phyloP scores from a whole-genome alignment of 2,888 invertebrate genomes.

The Vandiemenella viatica region DNA sequence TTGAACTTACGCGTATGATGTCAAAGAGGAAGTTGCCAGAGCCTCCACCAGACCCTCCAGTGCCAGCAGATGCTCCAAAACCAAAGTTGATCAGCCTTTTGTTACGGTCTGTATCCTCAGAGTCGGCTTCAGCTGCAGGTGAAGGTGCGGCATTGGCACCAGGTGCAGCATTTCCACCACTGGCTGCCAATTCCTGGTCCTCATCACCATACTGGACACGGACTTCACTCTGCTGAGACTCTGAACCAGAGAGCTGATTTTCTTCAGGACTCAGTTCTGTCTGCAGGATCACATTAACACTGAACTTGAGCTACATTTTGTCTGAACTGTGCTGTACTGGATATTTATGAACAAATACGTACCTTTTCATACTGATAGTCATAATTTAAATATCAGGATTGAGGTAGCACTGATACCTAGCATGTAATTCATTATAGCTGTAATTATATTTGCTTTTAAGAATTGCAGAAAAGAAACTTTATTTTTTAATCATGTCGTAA shows the following conservation, averaged over 20 bases:
- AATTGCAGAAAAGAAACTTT: background rate
- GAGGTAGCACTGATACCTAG: too few relatives aligned
- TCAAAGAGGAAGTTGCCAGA: slow-evolving; percentile 82
- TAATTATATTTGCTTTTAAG: background rate
- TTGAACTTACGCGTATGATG: slow-evolving; percentile 64
- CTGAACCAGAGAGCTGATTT: slow-evolving; percentile 33
- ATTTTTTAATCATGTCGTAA: too few relatives aligned
- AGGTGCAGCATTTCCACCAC: slow-evolving; percentile 21
- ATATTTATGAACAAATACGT: too few relatives aligned
- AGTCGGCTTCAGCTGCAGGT: slow-evolving; percentile 44
- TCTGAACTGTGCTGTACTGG: too few relatives aligned
- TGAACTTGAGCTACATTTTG: background rate
- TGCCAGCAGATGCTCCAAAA: slow-evolving; percentile 29
- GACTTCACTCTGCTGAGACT: slow-evolving; percentile 46
- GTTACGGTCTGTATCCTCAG: slow-evolving; percentile 45
- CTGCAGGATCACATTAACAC: background rate
- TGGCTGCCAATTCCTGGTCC: slow-evolving; percentile 19
- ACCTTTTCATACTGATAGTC: too few relatives aligned
- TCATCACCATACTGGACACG: slow-evolving; percentile 36
- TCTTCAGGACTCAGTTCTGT: slow-evolving; percentile 18
- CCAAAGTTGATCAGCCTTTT: slow-evolving; percentile 64
- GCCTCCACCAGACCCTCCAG: slow-evolving; percentile 41
- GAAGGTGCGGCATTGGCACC: slow-evolving; percentile 28
- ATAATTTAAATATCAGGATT: too few relatives aligned
- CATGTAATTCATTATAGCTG: too few relatives aligned